Percentiles rank a stretch among this genome's conserved stretches.
These are phyloP conservation scores for Papilio glaucus DNA, from an alignment of 1,140 invertebrate species.

Conservation along the genomic window DNA sequence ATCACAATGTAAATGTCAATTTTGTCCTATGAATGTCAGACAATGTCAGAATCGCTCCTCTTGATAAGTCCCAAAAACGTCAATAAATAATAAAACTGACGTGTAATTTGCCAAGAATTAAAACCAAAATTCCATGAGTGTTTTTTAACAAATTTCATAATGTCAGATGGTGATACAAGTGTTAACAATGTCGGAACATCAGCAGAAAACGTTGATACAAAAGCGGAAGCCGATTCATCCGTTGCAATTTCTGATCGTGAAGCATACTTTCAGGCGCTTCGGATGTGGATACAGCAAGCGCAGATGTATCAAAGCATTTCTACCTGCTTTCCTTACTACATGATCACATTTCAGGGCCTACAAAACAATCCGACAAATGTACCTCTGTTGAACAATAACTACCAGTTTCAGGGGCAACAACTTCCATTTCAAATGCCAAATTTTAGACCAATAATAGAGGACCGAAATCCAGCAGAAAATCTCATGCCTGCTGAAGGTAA, in stretches of 20 bases:
- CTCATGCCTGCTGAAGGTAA: conserved; percentile 65
- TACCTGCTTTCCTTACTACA: conserved; percentile 84
- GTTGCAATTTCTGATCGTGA: conserved; percentile 74
- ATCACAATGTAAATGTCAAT: background rate
- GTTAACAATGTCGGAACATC: conserved; percentile 41
- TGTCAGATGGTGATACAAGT: conserved; percentile 60
- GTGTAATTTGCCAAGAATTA: conserved; percentile 53
- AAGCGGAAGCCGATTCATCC: conserved; percentile 50
- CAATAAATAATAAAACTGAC: conserved; percentile 66
- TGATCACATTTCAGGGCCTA: conserved; percentile 83
- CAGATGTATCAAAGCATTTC: conserved; percentile 83
- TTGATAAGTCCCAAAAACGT: conserved; percentile 38
- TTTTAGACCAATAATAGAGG: conserved; percentile 54
- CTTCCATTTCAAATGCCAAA: conserved; percentile 73
- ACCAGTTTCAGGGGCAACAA: conserved; percentile 72
- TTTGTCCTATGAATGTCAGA: background rate
- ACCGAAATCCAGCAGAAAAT: conserved; percentile 52
- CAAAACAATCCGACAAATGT: conserved; percentile 72
- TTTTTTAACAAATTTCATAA: conserved; percentile 43
- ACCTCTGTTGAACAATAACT: conserved; percentile 78
- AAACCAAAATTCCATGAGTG: conserved; percentile 45
- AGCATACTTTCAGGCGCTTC: conserved; percentile 83
- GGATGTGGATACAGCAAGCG: conserved; percentile 84
- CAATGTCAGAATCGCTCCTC: background rate
- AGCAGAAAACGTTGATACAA: conserved; percentile 35